These are phyloP conservation scores for Xiphydria camelus DNA, from an alignment of 2,888 invertebrate genomes.

Conservation along the genomic window DNA sequence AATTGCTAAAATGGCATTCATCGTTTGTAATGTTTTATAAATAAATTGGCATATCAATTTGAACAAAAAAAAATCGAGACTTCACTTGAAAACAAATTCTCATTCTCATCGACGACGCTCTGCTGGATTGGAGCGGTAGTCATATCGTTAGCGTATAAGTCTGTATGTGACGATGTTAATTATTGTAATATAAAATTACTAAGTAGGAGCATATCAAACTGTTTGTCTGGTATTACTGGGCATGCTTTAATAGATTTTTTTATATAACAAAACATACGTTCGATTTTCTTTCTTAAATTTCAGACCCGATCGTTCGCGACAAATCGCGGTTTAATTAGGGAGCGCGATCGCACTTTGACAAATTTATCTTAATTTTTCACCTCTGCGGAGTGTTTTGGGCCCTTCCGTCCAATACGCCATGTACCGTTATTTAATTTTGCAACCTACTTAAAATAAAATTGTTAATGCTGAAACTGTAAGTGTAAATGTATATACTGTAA, in stretches of 20 bases:
- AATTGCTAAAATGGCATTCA: slow-evolving; percentile 38
- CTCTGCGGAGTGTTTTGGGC: slow-evolving; percentile 56
- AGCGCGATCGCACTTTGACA: slow-evolving; percentile 50
- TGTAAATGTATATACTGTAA: slow-evolving; percentile 41
- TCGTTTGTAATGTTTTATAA: slow-evolving; percentile 46
- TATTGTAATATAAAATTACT: slow-evolving; percentile 55
- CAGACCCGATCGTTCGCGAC: slow-evolving; percentile 39
- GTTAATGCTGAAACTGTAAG: slow-evolving; percentile 50
- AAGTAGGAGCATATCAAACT: slow-evolving; percentile 50
- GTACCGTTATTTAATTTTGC: slow-evolving; percentile 50
- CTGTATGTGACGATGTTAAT: slow-evolving; percentile 56
- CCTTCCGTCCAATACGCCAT: slow-evolving; percentile 55
- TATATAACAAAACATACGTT: slow-evolving; percentile 50
- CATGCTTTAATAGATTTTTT: slow-evolving; percentile 52
- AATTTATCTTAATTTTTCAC: slow-evolving; percentile 50
- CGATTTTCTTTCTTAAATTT: slow-evolving; percentile 35
- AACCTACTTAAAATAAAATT: slow-evolving; percentile 52
- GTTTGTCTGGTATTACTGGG: slow-evolving; percentile 47
- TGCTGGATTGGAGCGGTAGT: slow-evolving; percentile 56
- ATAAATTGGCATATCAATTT: slow-evolving; percentile 50
- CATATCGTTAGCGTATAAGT: slow-evolving; percentile 56
- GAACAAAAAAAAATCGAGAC: slow-evolving; percentile 30
- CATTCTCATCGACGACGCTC: slow-evolving; percentile 53
- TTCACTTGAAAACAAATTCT: slow-evolving; percentile 31
- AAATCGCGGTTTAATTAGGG: slow-evolving; percentile 34